Base-by-base conservation (phyloP, 2,888 invertebrate species). In the Chaetogeoica ovagalla region DNA sequence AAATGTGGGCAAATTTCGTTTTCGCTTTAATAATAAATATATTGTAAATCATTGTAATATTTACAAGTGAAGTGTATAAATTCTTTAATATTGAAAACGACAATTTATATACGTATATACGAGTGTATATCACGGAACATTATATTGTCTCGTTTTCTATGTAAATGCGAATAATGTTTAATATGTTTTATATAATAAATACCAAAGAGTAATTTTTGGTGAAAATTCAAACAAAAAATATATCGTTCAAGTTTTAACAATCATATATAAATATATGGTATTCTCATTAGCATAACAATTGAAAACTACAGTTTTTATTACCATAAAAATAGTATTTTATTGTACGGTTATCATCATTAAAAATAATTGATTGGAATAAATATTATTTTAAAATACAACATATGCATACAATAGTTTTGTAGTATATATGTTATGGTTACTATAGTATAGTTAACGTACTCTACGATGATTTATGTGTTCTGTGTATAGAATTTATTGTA, bases 341-440 rank as follows among this genome's bases (percentile, higher is more conserved):
- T 63, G 63, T 52, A 21, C 63, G n/a, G 39, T 63, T 74, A 63
- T 39, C 63, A 37, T 74, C 37, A 55, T 74, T 21, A 72, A 72
- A 74, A 74, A 74, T 74, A 74, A 74, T 55, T 74, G 73, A 74
- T 74, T 63, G 17, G 52, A 73, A 52, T 65, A 74, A 63, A 74
- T 73, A 55, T 55, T 39, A 74, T 74, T 74, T 72, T 72, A 19
- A 62, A 62, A 23, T 68, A 68, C 48, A 11, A 21, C 17, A 23
- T 71, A 57, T 39, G 59, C n/a, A 21, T 15, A 13, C 39, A 21
- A 30, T 55, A 37, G 39, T 37, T 13, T 55, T 1, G 52, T 21
- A 15, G 15, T 17, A 30, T 30, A 59, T 21, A 39, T 15, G 55
- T 70, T 71, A 39, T n/a, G 23, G 59, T 59, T 59, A 39, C 57